Conservation (phyloP, 2,888 invertebrate species). For the Sphecodes monilicornis region DNA sequence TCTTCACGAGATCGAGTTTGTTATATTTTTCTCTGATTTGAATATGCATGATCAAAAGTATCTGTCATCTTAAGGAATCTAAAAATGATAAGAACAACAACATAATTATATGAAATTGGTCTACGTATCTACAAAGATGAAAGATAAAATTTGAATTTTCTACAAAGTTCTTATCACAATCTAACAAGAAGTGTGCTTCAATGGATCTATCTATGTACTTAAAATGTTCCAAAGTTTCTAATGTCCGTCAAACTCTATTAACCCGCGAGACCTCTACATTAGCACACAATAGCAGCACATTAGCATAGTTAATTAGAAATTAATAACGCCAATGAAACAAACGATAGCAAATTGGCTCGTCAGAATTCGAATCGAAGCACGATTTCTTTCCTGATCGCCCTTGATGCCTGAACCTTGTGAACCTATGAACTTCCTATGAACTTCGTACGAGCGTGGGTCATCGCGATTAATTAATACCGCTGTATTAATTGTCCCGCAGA, state of each 20-base stretch:
- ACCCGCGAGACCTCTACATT: neutral
- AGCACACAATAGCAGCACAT: neutral
- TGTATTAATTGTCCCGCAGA: conserved; percentile 70
- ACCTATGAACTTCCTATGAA: neutral
- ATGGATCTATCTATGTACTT: neutral
- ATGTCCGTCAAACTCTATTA: neutral
- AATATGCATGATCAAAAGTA: too few relatives aligned
- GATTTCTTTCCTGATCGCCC: neutral
- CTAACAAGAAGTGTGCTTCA: neutral
- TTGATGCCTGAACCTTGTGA: neutral
- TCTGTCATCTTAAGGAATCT: too few relatives aligned
- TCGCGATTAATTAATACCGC: neutral
- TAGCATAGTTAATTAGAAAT: neutral
- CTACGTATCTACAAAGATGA: too few relatives aligned
- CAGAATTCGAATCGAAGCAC: neutral
- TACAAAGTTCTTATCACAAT: too few relatives aligned
- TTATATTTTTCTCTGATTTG: too few relatives aligned
- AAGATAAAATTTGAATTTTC: too few relatives aligned
- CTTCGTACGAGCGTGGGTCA: neutral
- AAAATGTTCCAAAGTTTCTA: too few relatives aligned
- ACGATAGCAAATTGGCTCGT: neutral
- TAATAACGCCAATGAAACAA: neutral
- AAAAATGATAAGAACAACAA: too few relatives aligned
- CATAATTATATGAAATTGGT: too few relatives aligned
- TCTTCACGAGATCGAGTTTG: too few relatives aligned